Evolutionary conservation across 1,140 invertebrate genomes (phyloP), one percentile per base, ranked within the genome.

Genomic region (Hesperophylax magnus): DNA sequence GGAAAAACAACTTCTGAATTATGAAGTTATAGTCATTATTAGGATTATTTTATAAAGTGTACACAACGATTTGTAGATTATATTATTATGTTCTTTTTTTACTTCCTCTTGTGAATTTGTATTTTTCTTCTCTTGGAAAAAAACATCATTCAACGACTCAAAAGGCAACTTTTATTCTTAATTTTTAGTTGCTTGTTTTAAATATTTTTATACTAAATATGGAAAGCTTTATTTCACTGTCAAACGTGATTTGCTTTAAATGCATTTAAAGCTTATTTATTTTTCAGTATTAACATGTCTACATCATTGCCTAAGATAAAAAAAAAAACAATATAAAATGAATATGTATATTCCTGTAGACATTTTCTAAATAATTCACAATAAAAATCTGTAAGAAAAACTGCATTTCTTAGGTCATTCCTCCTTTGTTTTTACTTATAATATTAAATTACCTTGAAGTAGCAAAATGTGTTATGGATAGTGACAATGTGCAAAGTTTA

Each of bases 401-500:
- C 54, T 27, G 72, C 72, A 71, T 79, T 79, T 79, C 78, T 79
- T 79, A 79, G 47, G 67, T 72, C 78, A 79, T 79, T 79, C 78
- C 78, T 72, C 53, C 72, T 60, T 60, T 77, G 74, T 54, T 76
- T 77, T 78, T 54, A 67, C 75, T 22, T 78, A 65, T 47, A 34
- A 47, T 47, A 47, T 63, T 5, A 78, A 78, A 78, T 78, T 60
- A 22, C 24, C 11, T 72, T 72, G 53, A 72, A 22, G 14, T 78
- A 67, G 47, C 31, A 17, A 53, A 69, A 31, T 53, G 78, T 72
- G 77, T 69, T 78, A 69, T 27, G 14, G 20, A 61, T 78, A 79
- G 53, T 79, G 78, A 80, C 78, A 80, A 75, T 80, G 78, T 53
- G 69, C 78, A 80, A 74, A 74, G 78, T 80, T 75, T 63, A 27